These are phyloP conservation scores for Brachyopa scutellaris DNA, from an alignment of 2,888 invertebrate genomes.

Conservation along the genomic window DNA sequence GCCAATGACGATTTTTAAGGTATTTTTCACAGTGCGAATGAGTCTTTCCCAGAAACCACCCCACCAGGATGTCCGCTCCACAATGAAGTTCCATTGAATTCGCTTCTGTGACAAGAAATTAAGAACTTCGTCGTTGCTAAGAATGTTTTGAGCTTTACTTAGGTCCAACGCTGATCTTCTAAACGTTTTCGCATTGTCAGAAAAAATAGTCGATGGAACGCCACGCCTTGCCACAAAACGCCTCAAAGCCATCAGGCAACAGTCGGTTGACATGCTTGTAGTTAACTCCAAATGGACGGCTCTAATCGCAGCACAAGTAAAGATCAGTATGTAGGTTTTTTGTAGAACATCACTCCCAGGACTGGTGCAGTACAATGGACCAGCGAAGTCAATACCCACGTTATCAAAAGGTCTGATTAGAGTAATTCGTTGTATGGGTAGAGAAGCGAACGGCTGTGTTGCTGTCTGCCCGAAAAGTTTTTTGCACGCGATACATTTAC, in stretches of 20 bases:
- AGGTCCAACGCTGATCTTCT: slow-evolving; percentile 14
- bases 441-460: slow-evolving; percentile 12
- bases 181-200: slow-evolving; percentile 25
- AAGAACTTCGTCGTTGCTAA: neutral
- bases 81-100: slow-evolving; percentile 25
- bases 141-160: neutral
- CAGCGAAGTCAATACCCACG: slow-evolving; percentile 15
- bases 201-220: slow-evolving; percentile 6
- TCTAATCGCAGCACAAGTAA: slow-evolving; percentile 42
- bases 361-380: neutral
- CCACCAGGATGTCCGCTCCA: slow-evolving; percentile 49
- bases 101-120: slow-evolving; percentile 2
- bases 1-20: slow-evolving; percentile 56
- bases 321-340: slow-evolving; percentile 24
- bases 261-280: slow-evolving; percentile 21
- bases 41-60: slow-evolving; percentile 64
- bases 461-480: slow-evolving; percentile 18
- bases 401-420: slow-evolving; percentile 4
- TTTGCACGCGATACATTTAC: slow-evolving; percentile 9
- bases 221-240: slow-evolving; percentile 18
- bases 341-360: neutral
- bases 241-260: slow-evolving; percentile 21
- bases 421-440: slow-evolving; percentile 6
- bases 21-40: slow-evolving; percentile 49
- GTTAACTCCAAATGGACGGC: slow-evolving; percentile 44